Percentiles rank a stretch among this genome's conserved stretches.
These are phyloP conservation scores for Aldrovandia affinis DNA, from an alignment of 2,797 vertebrate species.

Conservation along the genomic window DNA sequence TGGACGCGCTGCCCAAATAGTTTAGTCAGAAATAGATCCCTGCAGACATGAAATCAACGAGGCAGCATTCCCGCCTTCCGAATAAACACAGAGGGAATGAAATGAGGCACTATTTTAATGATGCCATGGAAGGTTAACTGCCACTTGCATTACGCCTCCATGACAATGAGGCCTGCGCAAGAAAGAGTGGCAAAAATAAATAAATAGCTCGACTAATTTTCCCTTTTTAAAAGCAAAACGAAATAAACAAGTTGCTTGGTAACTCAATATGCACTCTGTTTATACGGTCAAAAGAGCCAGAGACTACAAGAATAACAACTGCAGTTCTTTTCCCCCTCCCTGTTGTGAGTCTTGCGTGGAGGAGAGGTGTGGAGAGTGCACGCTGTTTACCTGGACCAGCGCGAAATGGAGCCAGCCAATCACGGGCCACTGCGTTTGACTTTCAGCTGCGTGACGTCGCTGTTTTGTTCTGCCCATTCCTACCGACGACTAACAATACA, in stretches of 20 bases:
- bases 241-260: conserved; percentile 68
- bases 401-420: not conserved
- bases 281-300: conserved; percentile 68
- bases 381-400: not conserved
- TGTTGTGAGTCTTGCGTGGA: not conserved
- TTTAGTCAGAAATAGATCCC: not conserved
- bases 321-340: conserved; percentile 51
- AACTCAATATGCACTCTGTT: conserved; percentile 78
- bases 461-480: too few species aligned
- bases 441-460: too few species aligned
- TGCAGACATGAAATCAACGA: conserved; percentile 8
- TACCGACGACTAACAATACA: too few species aligned
- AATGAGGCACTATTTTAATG: conserved; percentile 29
- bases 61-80: not conserved
- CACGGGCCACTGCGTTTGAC: too few species aligned
- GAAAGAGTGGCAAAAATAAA: conserved; percentile 46
- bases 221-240: conserved; percentile 62
- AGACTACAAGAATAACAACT: conserved; percentile 74
- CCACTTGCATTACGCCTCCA: conserved; percentile 75
- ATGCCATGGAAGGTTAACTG: conserved; percentile 68
- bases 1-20: not conserved
- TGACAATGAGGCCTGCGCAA: conserved; percentile 58
- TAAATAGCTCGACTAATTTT: conserved; percentile 42
- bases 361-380: not conserved
- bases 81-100: not conserved